phyloP scores from a whole-genome alignment of 2,888 invertebrate species.

The Hofmannophila pseudospretella region DNA sequence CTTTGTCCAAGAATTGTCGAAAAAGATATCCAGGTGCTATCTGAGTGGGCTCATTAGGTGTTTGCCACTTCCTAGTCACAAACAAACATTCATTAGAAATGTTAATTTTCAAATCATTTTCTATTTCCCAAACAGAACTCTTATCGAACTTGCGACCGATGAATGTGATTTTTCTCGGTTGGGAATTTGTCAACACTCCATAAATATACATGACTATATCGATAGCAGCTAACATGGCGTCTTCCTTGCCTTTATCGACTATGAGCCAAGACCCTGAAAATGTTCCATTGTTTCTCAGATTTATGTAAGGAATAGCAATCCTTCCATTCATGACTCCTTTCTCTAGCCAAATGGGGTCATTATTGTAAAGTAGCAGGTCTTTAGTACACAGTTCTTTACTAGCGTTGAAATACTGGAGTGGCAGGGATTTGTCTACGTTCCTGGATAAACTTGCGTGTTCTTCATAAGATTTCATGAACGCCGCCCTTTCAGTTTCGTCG shows the following conservation, averaged over 20 bases:
- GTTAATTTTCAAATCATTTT: slow-evolving; percentile 1
- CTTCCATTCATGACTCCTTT: slow-evolving; percentile 21
- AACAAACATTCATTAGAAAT: background rate
- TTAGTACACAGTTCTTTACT: background rate
- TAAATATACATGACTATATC: slow-evolving; percentile 28
- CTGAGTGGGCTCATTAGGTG: background rate
- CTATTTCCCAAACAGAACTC: slow-evolving; percentile 9
- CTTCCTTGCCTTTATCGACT: slow-evolving; percentile 19
- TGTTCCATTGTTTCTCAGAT: slow-evolving; percentile 20
- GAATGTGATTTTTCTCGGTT: slow-evolving; percentile 15
- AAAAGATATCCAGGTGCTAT: background rate
- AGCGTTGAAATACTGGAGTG: slow-evolving; percentile 2
- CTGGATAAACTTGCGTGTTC: background rate
- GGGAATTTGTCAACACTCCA: slow-evolving; percentile 22
- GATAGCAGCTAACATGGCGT: slow-evolving; percentile 29
- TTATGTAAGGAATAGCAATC: slow-evolving; percentile 26
- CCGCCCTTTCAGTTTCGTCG: slow-evolving; percentile 4
- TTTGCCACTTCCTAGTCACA: background rate
- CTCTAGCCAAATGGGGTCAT: slow-evolving; percentile 20
- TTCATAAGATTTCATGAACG: slow-evolving; percentile 7
- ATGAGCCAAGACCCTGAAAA: slow-evolving; percentile 23
- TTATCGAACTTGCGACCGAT: slow-evolving; percentile 16
- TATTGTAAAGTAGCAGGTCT: slow-evolving; percentile 1
- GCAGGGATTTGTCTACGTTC: background rate
- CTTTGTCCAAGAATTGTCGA: slow-evolving; percentile 8